These are phyloP conservation scores for Sarcophaga carnaria DNA, from an alignment of 2,888 invertebrate genomes.

Conservation along the genomic window DNA sequence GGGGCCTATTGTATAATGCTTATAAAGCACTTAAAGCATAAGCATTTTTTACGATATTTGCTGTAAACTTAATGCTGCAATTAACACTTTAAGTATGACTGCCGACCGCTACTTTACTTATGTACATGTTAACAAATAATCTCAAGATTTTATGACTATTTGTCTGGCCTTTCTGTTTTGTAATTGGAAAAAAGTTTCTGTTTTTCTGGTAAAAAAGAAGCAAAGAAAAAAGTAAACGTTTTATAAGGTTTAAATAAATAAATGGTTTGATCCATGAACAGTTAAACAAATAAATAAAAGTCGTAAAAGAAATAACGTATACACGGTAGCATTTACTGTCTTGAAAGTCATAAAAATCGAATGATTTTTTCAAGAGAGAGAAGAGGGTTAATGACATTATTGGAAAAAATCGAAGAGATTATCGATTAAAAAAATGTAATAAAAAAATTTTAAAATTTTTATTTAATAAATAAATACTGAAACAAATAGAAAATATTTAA, in stretches of 20 bases:
- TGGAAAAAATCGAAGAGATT: slow-evolving; percentile 22
- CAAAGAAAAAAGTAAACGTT: background rate
- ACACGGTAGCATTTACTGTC: slow-evolving; percentile 25
- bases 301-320: slow-evolving; percentile 20
- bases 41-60: slow-evolving; percentile 9
- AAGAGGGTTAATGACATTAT: slow-evolving; percentile 53
- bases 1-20: background rate
- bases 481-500: slow-evolving; percentile 4
- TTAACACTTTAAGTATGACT: slow-evolving; percentile 39
- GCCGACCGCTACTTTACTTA: slow-evolving; percentile 33
- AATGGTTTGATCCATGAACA: slow-evolving; percentile 29
- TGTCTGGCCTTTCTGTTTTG: background rate
- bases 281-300: slow-evolving; percentile 38
- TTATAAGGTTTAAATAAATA: slow-evolving; percentile 46
- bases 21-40: slow-evolving; percentile 1
- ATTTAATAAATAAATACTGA: background rate
- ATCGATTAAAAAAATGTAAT: background rate
- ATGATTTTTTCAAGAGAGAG: slow-evolving; percentile 15
- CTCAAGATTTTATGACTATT: background rate
- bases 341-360: slow-evolving; percentile 33
- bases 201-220: background rate
- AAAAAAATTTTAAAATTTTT: slow-evolving; percentile 21
- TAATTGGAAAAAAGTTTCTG: slow-evolving; percentile 24
- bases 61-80: slow-evolving; percentile 23
- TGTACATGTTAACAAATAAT: slow-evolving; percentile 21